phyloP scores from a whole-genome alignment of 2,797 vertebrate genomes.

The Petrocephalus sullivani region DNA sequence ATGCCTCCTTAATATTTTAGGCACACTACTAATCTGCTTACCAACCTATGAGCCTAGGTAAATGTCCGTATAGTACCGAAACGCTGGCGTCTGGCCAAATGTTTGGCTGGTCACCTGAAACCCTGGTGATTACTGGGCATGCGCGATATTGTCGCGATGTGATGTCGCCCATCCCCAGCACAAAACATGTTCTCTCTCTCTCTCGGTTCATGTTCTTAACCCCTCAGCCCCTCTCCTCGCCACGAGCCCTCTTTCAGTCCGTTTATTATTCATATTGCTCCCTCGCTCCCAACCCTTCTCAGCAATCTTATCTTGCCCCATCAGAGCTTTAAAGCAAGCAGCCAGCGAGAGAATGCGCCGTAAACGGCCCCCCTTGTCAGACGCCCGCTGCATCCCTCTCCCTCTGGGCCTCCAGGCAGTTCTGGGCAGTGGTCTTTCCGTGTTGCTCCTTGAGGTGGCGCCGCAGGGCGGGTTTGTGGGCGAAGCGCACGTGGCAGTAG shows the following conservation, averaged over 20 bases:
- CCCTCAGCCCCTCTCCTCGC: not conserved
- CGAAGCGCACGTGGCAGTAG: conserved; percentile 88
- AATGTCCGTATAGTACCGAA: no score
- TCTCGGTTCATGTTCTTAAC: not conserved
- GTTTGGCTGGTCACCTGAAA: no score
- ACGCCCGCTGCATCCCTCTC: conserved; percentile 26
- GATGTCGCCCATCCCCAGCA: no score
- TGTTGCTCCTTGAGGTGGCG: conserved; percentile 93
- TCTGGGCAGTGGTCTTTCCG: conserved; percentile 87
- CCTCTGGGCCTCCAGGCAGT: conserved; percentile 78
- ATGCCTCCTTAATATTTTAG: no score
- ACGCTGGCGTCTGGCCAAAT: no score
- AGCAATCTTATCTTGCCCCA: no score
- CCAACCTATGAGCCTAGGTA: no score
- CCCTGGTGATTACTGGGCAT: no score
- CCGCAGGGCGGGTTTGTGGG: conserved; percentile 86
- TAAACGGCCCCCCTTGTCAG: not conserved
- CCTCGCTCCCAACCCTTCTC: not conserved
- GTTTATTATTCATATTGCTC: not conserved
- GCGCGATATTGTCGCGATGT: no score
- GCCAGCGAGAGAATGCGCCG: not conserved
- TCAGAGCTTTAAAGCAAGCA: not conserved
- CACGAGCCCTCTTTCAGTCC: not conserved
- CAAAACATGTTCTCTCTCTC: not conserved
- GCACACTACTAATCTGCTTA: no score